phyloP scores from a whole-genome alignment of 2,797 vertebrate species.

The Odontamblyopus lacepedii region DNA sequence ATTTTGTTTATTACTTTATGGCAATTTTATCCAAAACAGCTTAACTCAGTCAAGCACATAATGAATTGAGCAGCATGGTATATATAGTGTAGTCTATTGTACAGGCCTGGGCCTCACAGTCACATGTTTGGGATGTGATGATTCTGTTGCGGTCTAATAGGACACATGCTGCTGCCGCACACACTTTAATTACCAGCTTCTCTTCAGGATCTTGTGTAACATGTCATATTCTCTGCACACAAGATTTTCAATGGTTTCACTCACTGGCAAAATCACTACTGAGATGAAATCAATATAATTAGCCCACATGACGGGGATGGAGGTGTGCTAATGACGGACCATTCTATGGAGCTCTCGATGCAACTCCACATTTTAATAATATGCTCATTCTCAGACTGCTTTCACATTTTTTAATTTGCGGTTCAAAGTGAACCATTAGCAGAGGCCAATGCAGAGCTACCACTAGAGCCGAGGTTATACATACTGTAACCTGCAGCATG shows the following conservation, averaged over 20 bases:
- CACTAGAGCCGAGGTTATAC: conserved; percentile 31
- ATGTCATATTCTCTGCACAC: conserved; percentile 54
- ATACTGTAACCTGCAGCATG: conserved; percentile 29
- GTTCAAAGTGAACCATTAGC: conserved; percentile 55
- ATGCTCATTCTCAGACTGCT: conserved; percentile 38
- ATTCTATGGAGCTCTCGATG: conserved; percentile 52
- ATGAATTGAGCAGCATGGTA: conserved; percentile 45
- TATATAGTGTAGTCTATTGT: conserved; percentile 45
- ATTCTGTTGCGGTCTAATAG: conserved; percentile 53
- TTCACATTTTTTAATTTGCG: conserved; percentile 61
- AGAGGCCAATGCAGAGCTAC: conserved; percentile 34
- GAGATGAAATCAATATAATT: conserved; percentile 63
- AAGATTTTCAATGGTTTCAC: conserved; percentile 40
- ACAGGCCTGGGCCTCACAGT: conserved; percentile 41
- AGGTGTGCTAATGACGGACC: conserved; percentile 59
- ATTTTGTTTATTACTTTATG: neutral
- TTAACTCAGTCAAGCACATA: conserved; percentile 25
- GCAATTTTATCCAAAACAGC: neutral
- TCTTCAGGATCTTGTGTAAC: conserved; percentile 64
- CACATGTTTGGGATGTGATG: conserved; percentile 60
- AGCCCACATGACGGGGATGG: conserved; percentile 44
- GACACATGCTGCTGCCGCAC: conserved; percentile 71
- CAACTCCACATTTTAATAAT: conserved; percentile 47
- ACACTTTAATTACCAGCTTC: conserved; percentile 67
- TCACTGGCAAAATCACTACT: conserved; percentile 47